phyloP scores from a whole-genome alignment of 2,888 invertebrate species.

The Tenthredo distinguenda region DNA sequence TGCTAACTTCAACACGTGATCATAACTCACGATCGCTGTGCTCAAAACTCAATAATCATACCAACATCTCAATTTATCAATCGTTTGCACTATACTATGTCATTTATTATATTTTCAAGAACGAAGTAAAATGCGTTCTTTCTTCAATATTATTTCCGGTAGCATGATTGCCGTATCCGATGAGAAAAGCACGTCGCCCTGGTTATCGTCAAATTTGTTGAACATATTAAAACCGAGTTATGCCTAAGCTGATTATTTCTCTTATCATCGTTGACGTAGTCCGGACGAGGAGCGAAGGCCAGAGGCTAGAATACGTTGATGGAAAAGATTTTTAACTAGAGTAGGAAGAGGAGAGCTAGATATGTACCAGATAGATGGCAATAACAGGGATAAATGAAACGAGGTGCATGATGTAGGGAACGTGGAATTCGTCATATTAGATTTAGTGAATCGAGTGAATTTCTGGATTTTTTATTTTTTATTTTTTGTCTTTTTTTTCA shows the following conservation, averaged over 20 bases:
- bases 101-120: no score
- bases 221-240: background rate
- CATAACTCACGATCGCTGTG: background rate
- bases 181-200: no score
- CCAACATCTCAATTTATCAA: background rate
- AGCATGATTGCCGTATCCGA: no score
- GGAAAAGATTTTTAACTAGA: background rate
- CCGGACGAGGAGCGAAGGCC: background rate
- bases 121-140: background rate
- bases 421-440: background rate
- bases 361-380: background rate
- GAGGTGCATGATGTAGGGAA: background rate
- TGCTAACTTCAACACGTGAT: slow-evolving; percentile 5
- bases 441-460: background rate
- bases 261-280: background rate
- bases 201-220: background rate
- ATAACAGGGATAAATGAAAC: background rate
- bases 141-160: no score
- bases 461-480: background rate
- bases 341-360: background rate
- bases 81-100: background rate
- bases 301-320: background rate
- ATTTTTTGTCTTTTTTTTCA: background rate
- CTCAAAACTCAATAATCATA: background rate
- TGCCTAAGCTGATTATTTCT: background rate